Evolutionary conservation across 2,113 vertebrate species (phyloP).

Genomic region (Alces alces): DNA sequence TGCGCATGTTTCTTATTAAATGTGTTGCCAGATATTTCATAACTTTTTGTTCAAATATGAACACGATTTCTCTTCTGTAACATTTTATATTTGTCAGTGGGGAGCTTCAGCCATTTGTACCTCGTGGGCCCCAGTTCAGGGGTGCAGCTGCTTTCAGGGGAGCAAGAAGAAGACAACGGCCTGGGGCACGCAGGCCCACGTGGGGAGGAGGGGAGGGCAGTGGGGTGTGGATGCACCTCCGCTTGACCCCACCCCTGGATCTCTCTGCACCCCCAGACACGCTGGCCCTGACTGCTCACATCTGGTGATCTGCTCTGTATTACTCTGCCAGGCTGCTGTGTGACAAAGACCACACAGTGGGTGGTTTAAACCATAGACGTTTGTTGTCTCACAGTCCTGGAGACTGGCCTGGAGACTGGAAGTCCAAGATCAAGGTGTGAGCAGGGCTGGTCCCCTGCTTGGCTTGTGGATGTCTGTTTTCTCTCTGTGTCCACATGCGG

Average conservation of each 20-base stretch:
- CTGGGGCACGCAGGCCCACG: fast-evolving
- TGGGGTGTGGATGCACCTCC: fast-evolving
- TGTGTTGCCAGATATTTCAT: not conserved
- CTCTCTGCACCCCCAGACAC: not conserved
- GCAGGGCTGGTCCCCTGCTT: not conserved
- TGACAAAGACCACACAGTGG: not conserved
- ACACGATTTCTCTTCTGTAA: not conserved
- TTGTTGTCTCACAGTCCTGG: not conserved
- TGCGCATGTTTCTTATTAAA: not conserved
- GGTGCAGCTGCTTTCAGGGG: not conserved
- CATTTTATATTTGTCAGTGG: fast-evolving
- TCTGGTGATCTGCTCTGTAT: no score
- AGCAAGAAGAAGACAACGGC: fast-evolving
- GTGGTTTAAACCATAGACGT: not conserved
- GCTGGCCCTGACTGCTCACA: not conserved
- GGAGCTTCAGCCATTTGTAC: fast-evolving
- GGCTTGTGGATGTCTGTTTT: fast-evolving
- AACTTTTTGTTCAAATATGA: not conserved
- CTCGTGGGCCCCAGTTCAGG: fast-evolving
- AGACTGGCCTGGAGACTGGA: not conserved
- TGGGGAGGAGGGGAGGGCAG: no score
- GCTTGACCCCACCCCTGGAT: not conserved
- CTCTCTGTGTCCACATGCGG: fast-evolving
- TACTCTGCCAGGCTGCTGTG: not conserved
- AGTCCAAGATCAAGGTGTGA: fast-evolving